Evolutionary conservation across 2,888 invertebrate genomes (phyloP), one percentile per base, ranked within the genome.

Genomic region (Pogonocherus hispidulus): DNA sequence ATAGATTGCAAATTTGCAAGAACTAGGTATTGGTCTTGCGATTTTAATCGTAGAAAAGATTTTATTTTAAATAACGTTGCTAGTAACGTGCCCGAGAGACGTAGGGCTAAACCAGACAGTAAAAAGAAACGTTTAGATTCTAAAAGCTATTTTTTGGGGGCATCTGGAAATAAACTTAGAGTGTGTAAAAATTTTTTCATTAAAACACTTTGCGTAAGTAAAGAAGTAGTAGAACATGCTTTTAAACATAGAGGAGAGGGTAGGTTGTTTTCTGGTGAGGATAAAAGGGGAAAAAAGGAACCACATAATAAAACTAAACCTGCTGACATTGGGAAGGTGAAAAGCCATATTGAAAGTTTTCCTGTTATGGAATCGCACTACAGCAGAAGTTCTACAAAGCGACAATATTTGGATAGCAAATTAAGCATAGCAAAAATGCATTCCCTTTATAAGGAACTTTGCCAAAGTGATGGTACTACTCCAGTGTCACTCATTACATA

Each of bases 261-360:
- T 16, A 66, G 70, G 14, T 11, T 67, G 35, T 77, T 72, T 70
- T 9, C 49, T 1, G 70, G 68, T 35, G 51, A 67, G 8, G 76
- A 75, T 44, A 63, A 71, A 57, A 35, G 74, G 27, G 76, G 74
- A 16, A 69, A 64, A 23, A 57, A 68, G 9, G 63, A 57, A 51
- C 72, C 75, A 5, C 20, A 49, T 18, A 77, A 76, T 68, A 74
- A 75, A 70, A 76, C 71, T 8, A 65, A 64, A 46, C 49, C 51
- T 32, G 67, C 20, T 37, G 72, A 67, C 22, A 41, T 73, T 9
- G 56, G 52, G 49, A 62, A 46, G 23, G 75, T 75, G 3, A 74
- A 73, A 56, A 52, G 41, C 0, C 75, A 77, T 46, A 76, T 77
- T 41, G 68, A 70, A 19, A 71, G 71, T 59, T 77, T 76, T 63